Conservation (phyloP, 2,113 vertebrate species). For the Macroglossus sobrinus region DNA sequence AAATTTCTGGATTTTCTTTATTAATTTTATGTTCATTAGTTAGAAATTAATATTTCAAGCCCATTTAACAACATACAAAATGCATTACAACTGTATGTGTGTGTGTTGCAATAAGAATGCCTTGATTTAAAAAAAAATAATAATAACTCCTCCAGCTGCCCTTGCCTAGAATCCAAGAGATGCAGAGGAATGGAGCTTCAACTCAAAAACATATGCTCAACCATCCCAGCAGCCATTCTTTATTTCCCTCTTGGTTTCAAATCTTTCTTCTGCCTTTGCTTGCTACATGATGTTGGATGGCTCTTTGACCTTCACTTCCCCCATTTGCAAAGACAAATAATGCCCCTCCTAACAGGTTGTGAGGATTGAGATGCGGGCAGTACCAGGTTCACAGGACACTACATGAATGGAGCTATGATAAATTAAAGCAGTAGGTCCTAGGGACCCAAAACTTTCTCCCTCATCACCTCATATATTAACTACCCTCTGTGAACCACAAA, state of each 20-base stretch:
- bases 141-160: not conserved
- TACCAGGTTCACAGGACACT: not conserved
- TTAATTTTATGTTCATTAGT: not conserved
- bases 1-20: not conserved
- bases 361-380: not conserved
- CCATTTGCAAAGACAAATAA: not conserved
- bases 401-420: not conserved
- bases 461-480: not conserved
- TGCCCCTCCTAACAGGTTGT: not conserved
- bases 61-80: not conserved
- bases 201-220: not conserved
- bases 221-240: not conserved
- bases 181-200: not conserved
- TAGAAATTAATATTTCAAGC: not conserved
- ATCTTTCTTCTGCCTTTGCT: not conserved
- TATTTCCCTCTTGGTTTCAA: not conserved
- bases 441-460: not conserved
- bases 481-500: not conserved
- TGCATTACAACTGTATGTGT: not conserved
- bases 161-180: not conserved
- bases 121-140: not conserved
- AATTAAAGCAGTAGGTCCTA: not conserved
- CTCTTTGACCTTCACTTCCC: not conserved
- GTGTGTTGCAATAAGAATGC: not conserved
- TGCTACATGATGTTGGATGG: not conserved